These are phyloP conservation scores for Nycticorax nycticorax DNA, from an alignment of 2,113 vertebrate species.

Conservation along the genomic window DNA sequence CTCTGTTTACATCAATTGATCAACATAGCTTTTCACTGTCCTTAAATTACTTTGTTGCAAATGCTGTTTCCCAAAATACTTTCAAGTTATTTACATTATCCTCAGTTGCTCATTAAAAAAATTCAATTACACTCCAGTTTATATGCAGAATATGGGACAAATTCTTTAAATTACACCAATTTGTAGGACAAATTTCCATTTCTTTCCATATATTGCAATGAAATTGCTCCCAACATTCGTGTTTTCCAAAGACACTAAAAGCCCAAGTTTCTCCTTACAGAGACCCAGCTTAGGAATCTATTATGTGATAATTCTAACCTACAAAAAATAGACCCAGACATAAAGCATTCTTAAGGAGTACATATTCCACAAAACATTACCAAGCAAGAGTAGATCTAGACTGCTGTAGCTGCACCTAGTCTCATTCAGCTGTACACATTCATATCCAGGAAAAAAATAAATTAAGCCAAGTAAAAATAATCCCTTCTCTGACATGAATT, in stretches of 20 bases:
- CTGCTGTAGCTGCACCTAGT: background rate
- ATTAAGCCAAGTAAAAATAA: background rate
- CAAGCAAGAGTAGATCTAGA: background rate
- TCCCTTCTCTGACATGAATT: background rate
- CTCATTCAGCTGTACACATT: background rate
- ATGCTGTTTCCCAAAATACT: background rate
- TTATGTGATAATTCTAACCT: background rate
- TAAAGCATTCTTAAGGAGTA: background rate
- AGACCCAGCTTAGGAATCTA: background rate
- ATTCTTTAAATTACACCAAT: background rate
- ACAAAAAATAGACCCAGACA: background rate
- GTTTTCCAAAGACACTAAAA: background rate
- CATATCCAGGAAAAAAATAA: background rate
- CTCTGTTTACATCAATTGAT: background rate
- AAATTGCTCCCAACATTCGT: background rate
- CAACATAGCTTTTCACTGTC: background rate
- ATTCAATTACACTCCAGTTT: background rate
- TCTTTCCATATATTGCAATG: background rate
- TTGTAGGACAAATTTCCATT: background rate
- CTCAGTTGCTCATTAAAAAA: background rate
- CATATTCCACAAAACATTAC: background rate
- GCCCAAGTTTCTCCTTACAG: background rate
- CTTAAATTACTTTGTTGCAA: background rate
- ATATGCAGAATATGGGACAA: background rate
- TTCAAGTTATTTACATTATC: background rate